Evolutionary conservation across 2,113 vertebrate species (phyloP).

Genomic region (Aptenodytes patagonicus): DNA sequence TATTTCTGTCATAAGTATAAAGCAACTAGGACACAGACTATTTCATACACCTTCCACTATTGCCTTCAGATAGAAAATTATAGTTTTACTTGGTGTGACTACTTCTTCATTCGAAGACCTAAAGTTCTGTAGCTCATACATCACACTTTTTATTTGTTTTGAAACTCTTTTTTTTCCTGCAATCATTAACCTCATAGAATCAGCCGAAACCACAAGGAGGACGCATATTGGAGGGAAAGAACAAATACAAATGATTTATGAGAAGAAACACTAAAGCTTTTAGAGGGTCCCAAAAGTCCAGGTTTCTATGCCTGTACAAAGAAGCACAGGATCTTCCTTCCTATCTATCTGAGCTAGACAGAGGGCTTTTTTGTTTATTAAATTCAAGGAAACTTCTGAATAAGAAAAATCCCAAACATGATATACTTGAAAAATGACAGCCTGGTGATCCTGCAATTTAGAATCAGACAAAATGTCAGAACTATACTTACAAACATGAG

Average conservation of each 20-base stretch:
- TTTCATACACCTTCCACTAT: neutral
- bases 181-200: neutral
- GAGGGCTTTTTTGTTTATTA: neutral
- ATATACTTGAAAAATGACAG: neutral
- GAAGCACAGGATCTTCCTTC: neutral
- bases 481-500: neutral
- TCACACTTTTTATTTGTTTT: neutral
- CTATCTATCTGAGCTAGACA: neutral
- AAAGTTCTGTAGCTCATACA: neutral
- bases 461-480: neutral
- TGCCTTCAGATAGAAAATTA: neutral
- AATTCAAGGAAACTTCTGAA: neutral
- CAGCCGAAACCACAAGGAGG: neutral
- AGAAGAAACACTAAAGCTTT: neutral
- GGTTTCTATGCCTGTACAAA: neutral
- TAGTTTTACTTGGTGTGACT: neutral
- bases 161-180: neutral
- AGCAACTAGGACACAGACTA: neutral
- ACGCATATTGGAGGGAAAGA: neutral
- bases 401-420: neutral
- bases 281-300: neutral
- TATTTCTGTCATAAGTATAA: neutral
- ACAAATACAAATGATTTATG: rapidly evolving
- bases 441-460: neutral
- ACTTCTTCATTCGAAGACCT: neutral